Base-by-base conservation (phyloP, 2,113 vertebrate genomes). In the Eretmochelys imbricata region DNA sequence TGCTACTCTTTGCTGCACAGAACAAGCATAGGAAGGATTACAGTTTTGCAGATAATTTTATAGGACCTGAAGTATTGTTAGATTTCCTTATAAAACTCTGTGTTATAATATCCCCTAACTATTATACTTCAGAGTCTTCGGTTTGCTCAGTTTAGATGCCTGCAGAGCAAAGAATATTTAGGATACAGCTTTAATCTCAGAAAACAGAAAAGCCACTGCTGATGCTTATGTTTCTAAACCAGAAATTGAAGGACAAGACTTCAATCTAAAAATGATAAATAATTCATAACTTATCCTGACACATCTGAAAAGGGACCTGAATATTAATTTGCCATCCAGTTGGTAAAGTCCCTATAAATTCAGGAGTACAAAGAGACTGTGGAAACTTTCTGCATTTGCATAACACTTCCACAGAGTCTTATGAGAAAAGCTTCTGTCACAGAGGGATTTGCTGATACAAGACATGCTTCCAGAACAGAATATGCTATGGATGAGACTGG, bases 271-370 rank as follows among this genome's bases (percentile, higher is more conserved):
- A 97, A 91, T 65, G 89, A 97, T 98, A 93, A 94, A 98, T 97
- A 97, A 98, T 98, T 98, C 97, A 98, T 95, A 48, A 88, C 53
- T 93, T 95, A 95, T 96, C 96, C 89, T 96, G 95, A 88, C 91
- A 97, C 96, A 80, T 4, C 95, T 94, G 94, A 95, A 97, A 97
- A 96, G 59, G 89, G 69, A 85, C 94, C 95, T 98, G 95, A 98
- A 97, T 98, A 98, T 98, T 98, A 97, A 97, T 98, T 91, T 53
- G 48, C 51, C 84, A 95, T 80, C 96, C 92, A 97, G 94, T 84
- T 93, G 90, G 85, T 78, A 78, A 96, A 91, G 75, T 96, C 97
- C 94, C 92, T 93, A 89, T 97, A 97, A 97, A 97, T 96, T 81
- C 94, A 86, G 55, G 83, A 84, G 90, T 97, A 94, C 89, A 0